phyloP scores from a whole-genome alignment of 2,113 vertebrate genomes.

The Phocoena sinus region DNA sequence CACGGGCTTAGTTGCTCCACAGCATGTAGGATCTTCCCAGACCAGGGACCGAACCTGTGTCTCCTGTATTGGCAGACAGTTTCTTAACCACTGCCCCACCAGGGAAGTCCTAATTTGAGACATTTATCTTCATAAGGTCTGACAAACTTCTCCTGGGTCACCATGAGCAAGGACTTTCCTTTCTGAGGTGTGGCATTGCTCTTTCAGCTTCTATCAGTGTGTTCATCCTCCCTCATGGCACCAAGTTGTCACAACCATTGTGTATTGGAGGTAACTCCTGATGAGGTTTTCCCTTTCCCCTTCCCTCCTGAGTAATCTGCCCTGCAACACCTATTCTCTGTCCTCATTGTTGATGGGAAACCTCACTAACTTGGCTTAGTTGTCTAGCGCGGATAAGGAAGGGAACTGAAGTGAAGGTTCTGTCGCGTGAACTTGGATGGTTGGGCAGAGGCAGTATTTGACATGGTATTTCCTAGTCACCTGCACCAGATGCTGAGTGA shows the following conservation, averaged over 20 bases:
- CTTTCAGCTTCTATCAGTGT: neutral
- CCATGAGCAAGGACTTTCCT: neutral
- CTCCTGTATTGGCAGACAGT: too few relatives aligned
- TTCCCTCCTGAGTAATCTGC: neutral
- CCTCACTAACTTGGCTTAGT: neutral
- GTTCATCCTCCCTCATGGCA: neutral
- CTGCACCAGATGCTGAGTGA: neutral
- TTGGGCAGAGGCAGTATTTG: neutral
- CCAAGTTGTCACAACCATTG: neutral
- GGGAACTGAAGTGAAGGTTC: neutral
- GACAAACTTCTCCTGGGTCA: neutral
- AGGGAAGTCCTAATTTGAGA: neutral
- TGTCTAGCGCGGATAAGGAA: neutral
- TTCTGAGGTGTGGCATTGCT: neutral
- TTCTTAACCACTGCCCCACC: too few relatives aligned
- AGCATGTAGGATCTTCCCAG: too few relatives aligned
- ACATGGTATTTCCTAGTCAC: neutral
- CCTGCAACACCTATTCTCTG: neutral
- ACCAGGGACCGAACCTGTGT: too few relatives aligned
- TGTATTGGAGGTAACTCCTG: neutral
- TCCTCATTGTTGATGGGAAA: neutral
- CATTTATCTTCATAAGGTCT: slow-evolving; percentile 32
- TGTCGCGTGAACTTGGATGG: neutral
- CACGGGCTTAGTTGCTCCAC: too few relatives aligned
- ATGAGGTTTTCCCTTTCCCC: neutral